Evolutionary conservation across 2,113 vertebrate species (phyloP), one percentile per base, ranked within the genome.

Genomic region (Crypturellus undulatus): DNA sequence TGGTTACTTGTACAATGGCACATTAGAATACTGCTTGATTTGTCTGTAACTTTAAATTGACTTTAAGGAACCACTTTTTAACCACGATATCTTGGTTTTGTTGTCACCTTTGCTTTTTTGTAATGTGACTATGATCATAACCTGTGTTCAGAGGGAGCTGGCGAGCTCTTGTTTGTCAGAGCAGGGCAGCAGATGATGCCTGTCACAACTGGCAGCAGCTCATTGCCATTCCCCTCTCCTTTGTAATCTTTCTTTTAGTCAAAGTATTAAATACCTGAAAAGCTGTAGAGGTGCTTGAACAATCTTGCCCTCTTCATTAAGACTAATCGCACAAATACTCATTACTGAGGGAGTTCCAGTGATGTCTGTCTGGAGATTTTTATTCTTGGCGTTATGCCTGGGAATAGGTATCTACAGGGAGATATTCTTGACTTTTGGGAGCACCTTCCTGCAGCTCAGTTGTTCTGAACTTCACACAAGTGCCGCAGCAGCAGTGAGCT

Each of bases 381-480:
- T 79, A 20, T 28, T 17, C 22, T 7, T n/a, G 45, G 40, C 3
- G 0, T 77, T 73, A 52, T 7, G 12, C 43, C 62, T 75, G 63
- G 21, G 26, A 75, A 32, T 62, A 62, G 49, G 30, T 56, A 34
- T 64, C 8, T 5, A 34, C 2, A 5, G 19, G 63, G 51, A 1
- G 6, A 25, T 30, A 45, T n/a, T 69, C 0, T 0, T 30, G 60
- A 30, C 30, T 87, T 90, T 64, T 59, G 51, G 78, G 43, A 38
- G 18, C 3, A 0, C 43, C 63, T 54, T 69, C 10, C 25, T 70
- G 38, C 30, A 43, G 12, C 30, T 60, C 2, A 0, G 4, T 60
- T 60, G 12, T 40, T 6, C 75, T 38, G 64, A 80, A 52, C 58
- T 6, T 19, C 69, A 54, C 49, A 36, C 49, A 59, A 54, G 14